Evolutionary conservation across 2,113 vertebrate genomes (phyloP), one percentile per base, ranked within the genome.

Genomic region (Abramis brama): DNA sequence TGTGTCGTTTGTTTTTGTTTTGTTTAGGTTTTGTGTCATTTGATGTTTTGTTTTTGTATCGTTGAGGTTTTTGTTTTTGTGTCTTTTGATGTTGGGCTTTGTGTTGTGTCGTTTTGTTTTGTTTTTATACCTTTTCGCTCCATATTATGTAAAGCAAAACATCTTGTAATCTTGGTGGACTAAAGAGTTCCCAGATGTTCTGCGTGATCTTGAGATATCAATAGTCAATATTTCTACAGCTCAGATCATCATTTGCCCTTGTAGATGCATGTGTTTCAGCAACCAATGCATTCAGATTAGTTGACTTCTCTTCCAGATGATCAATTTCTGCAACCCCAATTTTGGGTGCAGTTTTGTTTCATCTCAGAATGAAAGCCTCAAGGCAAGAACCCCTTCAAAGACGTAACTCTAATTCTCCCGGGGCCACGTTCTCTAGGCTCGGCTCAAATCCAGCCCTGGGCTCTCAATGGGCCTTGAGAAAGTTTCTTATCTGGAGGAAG

Each of bases 401-500:
- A 64, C 6, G 47, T 39, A 74, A 43, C 13, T 36, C 15, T 43
- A 36, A 83, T 47, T 85, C 80, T 82, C 83, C 50, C 33, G 85
- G 59, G 85, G 25, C 57, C 6, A n/a, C 21, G 47, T 25, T 90
- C 80, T 91, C 88, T 86, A 85, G 92, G 87, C 92, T 90, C 17
- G 36, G 87, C 83, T 89, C 91, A 90, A 89, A 87, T 90, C 43
- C 3, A 91, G 90, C 66, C 89, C 89, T 84, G 66, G 89, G 88
- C 89, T 59, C 89, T 87, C 39, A 23, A 74, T 88, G 50, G 92
- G 91, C 88, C 91, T 90, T 92, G 91, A 93, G 92, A 92, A 91
- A 25, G 52, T 83, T 60, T 88, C 93, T 94, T 95, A 95, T 94
- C 94, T 90, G 81, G 88, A 92, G 93, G 94, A 94, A 95, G 92